Evolutionary conservation across 2,797 vertebrate species (phyloP).

Genomic region (Anas flavirostris): DNA sequence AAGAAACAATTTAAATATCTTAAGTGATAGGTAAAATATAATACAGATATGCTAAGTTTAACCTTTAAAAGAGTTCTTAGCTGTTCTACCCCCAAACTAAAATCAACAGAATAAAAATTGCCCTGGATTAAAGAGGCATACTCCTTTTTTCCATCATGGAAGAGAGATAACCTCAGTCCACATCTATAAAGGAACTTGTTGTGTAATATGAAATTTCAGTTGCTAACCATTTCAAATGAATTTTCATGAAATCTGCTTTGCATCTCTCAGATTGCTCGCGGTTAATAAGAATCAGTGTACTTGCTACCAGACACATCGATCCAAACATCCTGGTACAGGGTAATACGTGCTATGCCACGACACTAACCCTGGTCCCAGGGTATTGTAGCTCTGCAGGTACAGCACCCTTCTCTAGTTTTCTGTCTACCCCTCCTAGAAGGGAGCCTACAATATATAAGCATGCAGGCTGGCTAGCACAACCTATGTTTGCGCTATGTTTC

Average conservation of each 20-base stretch:
- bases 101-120: background rate
- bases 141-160: background rate
- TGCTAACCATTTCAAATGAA: background rate
- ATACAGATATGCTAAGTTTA: background rate
- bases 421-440: background rate
- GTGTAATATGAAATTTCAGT: background rate
- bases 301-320: fast-evolving
- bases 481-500: background rate
- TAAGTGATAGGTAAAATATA: background rate
- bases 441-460: background rate
- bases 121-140: background rate
- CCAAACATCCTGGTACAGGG: background rate
- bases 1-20: conserved; percentile 15
- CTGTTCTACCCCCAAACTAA: background rate
- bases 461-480: background rate
- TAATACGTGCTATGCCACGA: fast-evolving
- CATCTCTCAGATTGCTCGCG: background rate
- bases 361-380: background rate
- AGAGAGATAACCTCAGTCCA: background rate
- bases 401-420: background rate
- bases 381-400: background rate
- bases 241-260: background rate
- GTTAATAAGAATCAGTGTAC: background rate
- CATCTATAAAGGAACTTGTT: background rate
- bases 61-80: conserved; percentile 42